Base-by-base conservation (phyloP, 2,113 vertebrate species). In the Maccullochella peelii region DNA sequence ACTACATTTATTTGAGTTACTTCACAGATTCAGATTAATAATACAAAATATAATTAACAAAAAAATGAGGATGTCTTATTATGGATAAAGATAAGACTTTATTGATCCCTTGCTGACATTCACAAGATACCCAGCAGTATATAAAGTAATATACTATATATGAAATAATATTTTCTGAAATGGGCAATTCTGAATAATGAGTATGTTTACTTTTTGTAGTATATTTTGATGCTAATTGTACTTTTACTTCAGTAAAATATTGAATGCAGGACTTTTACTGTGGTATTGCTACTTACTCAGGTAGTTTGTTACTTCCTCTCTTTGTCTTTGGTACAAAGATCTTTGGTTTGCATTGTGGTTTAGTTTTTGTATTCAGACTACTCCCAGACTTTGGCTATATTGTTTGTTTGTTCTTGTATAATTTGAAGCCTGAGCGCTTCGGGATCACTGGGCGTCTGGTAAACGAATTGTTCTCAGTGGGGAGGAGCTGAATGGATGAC, bases 341-440 rank as follows among this genome's bases (percentile, higher is more conserved):
- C 5, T 63, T 49, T 3, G 18, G 25, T 54, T 54, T 86, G 40
- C 68, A 44, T 50, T 42, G 57, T 74, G 70, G 42, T 74, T 69
- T 16, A 12, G 18, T 27, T 59, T 66, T 36, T 49, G 20, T 72
- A 5, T 57, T 67, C 44, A 15, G 52, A 27, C 63, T 1, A n/a
- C 67, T 80, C 77, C 40, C 70, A 55, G 38, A 38, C 73, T 40
- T 23, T 9, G 21, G 23, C 30, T 70, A 40, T 63, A 40, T 67
- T 62, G 79, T 77, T 88, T 77, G 62, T 80, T 77, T 57, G 2
- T 49, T 63, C 50, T 49, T 27, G 25, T 52, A 40, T 67, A 58
- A 83, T 74, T 75, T 77, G 36, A 73, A 82, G 81, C 61, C 49
- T 33, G 23, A 30, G 23, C 16, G n/a, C 47, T 52, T 81, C 67